Evolutionary conservation across 2,113 vertebrate genomes (phyloP).

Genomic region (Pituophis catenifer): DNA sequence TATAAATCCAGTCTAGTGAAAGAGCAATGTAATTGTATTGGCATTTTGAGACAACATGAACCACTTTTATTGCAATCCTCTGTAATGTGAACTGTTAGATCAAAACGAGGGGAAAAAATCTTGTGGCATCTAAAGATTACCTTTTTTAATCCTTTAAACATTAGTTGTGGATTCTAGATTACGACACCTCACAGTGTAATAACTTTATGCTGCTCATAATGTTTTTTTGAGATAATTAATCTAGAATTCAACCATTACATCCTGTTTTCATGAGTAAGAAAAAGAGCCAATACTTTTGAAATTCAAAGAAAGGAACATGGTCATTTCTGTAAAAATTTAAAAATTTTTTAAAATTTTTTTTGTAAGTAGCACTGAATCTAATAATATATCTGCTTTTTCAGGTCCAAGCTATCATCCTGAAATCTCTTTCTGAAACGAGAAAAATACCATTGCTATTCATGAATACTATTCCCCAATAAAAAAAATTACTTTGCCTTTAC

Average conservation of each 20-base stretch:
- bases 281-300: not conserved
- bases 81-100: not conserved
- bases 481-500: constrained; percentile 63
- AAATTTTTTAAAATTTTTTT: constrained; percentile 6
- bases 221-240: constrained; percentile 10
- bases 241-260: constrained; percentile 41
- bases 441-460: constrained; percentile 22
- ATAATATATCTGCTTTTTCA: constrained; percentile 7
- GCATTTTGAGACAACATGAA: not conserved
- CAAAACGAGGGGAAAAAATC: not conserved
- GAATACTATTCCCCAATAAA: constrained; percentile 49
- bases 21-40: not conserved
- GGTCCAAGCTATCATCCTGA: constrained; percentile 9
- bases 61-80: not conserved
- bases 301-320: constrained; percentile 40
- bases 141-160: not conserved
- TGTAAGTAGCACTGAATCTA: constrained; percentile 20
- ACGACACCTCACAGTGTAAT: not conserved
- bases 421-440: constrained; percentile 16
- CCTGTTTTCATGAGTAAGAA: constrained; percentile 33
- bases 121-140: not conserved
- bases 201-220: not conserved
- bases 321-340: constrained; percentile 19
- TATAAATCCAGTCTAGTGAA: fast-evolving
- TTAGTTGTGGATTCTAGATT: not conserved